Evolutionary conservation across 2,113 vertebrate species (phyloP), one percentile per base, ranked within the genome.

Genomic region (Hyperopisus bebe): DNA sequence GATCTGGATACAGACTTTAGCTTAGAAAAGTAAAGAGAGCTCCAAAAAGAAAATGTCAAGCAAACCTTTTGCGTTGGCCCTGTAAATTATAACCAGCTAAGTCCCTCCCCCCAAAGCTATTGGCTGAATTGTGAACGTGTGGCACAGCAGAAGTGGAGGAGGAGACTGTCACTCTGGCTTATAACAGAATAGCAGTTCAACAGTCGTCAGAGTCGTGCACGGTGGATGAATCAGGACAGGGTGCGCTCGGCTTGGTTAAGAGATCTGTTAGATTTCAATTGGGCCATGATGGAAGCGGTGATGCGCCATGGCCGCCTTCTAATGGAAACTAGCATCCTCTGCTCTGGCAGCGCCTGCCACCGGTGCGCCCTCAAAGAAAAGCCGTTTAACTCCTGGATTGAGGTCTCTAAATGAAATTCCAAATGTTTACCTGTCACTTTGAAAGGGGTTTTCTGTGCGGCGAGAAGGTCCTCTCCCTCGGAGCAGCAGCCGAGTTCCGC

Each of bases 191-290:
- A 62, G 15, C 11, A 31, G n/a, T 13, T 46, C 7, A 44, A 8
- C n/a, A n/a, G 66, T 8, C 10, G 5, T 46, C 62, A 48, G 70
- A 53, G 66, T 24, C 17, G 27, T 15, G 19, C 70, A 11, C 8
- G 27, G 27, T 70, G 70, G 88, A 89, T 89, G 88, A 89, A 70
- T 77, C 21, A 7, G 47, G 88, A 89, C 88, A 80, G 44, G n/a
- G 19, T 47, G 31, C 13, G 15, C 88, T 42, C 31, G 1, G 27
- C 31, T 48, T 24, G 27, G 27, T 89, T 47, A 89, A 82, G 66
- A 82, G 47, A 89, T 82, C 70, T 39, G 66, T 89, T 89, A 89
- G 27, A 35, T 24, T 35, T 82, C 88, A 82, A 89, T 82, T 89
- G 88, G 70, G 47, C 88, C n/a, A 53, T 80, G 88, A 89, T 89